Evolutionary conservation across 2,113 vertebrate genomes (phyloP).

Genomic region (Gobiocypris rarus): DNA sequence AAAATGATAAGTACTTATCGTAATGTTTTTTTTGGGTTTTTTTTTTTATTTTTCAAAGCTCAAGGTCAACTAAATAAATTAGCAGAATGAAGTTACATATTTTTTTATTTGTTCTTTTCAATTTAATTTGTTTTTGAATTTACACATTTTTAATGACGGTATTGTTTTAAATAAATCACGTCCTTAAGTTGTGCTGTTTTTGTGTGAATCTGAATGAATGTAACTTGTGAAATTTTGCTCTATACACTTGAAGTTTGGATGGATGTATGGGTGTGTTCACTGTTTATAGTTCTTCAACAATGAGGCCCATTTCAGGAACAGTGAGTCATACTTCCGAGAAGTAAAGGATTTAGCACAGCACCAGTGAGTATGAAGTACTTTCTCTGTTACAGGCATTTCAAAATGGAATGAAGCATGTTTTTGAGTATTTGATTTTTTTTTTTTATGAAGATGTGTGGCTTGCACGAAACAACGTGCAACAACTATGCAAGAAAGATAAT

Average conservation of each 20-base stretch:
- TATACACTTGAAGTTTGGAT: neutral
- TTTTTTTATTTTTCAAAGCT: neutral
- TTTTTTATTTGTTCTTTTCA: neutral
- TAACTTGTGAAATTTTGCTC: neutral
- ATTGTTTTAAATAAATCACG: neutral
- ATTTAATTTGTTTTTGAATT: neutral
- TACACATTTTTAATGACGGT: too few relatives aligned
- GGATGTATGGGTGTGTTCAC: neutral
- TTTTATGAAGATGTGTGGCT: too few relatives aligned
- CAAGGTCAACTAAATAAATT: too few relatives aligned
- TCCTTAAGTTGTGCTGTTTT: neutral
- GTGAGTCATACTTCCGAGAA: neutral
- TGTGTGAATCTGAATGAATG: neutral
- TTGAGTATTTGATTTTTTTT: too few relatives aligned
- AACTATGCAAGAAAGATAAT: too few relatives aligned
- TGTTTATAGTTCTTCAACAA: neutral
- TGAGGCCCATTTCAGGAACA: neutral
- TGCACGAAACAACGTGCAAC: too few relatives aligned
- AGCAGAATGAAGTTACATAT: too few relatives aligned
- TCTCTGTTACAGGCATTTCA: neutral
- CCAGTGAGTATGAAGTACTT: neutral
- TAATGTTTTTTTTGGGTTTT: neutral
- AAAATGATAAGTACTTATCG: neutral
- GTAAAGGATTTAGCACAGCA: neutral
- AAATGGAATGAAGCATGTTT: too few relatives aligned